Evolutionary conservation across 1,140 invertebrate genomes (phyloP).

Genomic region (Ganaspis sp.): DNA sequence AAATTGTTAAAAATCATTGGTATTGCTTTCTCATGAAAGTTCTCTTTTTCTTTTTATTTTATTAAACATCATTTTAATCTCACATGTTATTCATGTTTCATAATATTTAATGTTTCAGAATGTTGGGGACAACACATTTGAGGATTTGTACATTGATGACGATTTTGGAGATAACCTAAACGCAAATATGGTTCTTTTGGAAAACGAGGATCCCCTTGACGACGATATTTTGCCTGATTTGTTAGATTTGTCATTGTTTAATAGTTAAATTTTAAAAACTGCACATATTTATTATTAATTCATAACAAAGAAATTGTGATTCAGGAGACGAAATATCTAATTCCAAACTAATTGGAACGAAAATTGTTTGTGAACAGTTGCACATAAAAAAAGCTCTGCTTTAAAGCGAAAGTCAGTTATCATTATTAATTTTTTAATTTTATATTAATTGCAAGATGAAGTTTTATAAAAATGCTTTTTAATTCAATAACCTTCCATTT

Average conservation of each 20-base stretch:
- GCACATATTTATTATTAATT: constrained; percentile 7
- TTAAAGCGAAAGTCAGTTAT: not conserved
- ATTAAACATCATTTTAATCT: too few relatives aligned
- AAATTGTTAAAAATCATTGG: too few relatives aligned
- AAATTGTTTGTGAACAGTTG: not conserved
- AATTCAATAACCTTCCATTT: constrained; percentile 5
- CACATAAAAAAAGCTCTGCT: not conserved
- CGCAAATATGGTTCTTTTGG: constrained; percentile 63
- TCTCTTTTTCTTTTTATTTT: too few relatives aligned
- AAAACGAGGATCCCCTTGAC: constrained; percentile 49
- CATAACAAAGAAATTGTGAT: not conserved
- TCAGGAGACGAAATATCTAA: not conserved
- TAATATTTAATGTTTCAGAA: constrained; percentile 45
- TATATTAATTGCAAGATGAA: not conserved
- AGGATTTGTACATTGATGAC: constrained; percentile 69
- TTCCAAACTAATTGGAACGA: constrained; percentile 4
- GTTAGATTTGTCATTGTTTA: constrained; percentile 44
- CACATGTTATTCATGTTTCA: too few relatives aligned
- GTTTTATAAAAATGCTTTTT: not conserved
- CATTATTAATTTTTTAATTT: constrained; percentile 17
- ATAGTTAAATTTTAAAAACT: not conserved
- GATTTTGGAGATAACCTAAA: constrained; percentile 64
- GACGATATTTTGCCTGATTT: constrained; percentile 53
- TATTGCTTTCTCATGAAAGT: too few relatives aligned
- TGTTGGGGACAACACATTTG: constrained; percentile 49